Base-by-base conservation (phyloP, 2,888 invertebrate species). In the Rhodophaea formosa region DNA sequence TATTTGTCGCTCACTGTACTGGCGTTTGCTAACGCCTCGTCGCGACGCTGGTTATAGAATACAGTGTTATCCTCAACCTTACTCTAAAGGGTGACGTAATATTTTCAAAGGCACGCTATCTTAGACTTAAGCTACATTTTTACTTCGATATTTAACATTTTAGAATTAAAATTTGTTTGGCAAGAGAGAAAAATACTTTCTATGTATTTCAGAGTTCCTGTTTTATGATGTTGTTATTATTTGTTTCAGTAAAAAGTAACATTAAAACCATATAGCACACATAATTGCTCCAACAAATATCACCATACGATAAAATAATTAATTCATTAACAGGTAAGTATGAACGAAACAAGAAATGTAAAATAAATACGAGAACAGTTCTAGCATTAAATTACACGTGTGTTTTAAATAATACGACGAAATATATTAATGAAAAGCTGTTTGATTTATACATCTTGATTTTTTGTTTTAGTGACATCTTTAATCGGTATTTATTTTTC, bases 41-140 rank as follows among this genome's bases (percentile, higher is more conserved):
- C 45, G 16, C 46, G 44, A 15, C 17, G 7, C 51, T 51, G 51
- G 51, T 51, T 51, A 51, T 51, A 51, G 51, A 51, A 51, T 51
- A 15, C 35, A 51, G 51, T 16, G 51, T 35, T 51, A 51, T 51
- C 51, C 51, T 17, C 51, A 51, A 51, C 51, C 51, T 51, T 15
- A 15, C 51, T 51, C 16, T 51, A 51, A 51, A 51, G 35, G 51
- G 51, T 51, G 35, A 35, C 51, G 16, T 51, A 35, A 35, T 51
- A 12, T 51, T 35, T 49, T 32, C 14, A 15, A 32, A 32, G 14
- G 35, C n/a, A 46, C 23, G 12, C 12, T 23, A 23, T 46, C 12
- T 46, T 46, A 39, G 39, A 12, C n/a, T 39, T 39, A n/a, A 12
- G n/a, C 5, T 23, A 23, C 2, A 23, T 23, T 23, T 23, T 23